These are phyloP conservation scores for Drosophila kanapiae DNA, from an alignment of 1,140 invertebrate species.

Conservation along the genomic window DNA sequence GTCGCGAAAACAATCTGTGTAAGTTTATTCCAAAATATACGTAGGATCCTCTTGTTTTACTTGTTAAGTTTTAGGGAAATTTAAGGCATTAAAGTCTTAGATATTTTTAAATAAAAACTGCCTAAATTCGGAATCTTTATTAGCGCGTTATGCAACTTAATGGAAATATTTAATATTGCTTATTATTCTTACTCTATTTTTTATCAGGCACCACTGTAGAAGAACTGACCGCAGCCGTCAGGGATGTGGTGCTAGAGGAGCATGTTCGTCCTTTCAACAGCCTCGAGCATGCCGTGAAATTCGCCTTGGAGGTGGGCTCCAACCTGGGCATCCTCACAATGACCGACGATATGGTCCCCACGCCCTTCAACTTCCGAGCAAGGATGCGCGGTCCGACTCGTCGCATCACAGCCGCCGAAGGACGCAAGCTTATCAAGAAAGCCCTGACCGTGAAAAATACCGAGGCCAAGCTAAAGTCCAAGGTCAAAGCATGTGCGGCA, in stretches of 20 bases:
- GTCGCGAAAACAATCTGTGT: slow-evolving; percentile 17
- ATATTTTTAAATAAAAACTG: neutral
- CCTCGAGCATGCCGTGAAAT: slow-evolving; percentile 40
- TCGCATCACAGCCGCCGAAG: neutral
- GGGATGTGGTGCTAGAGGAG: slow-evolving; percentile 16
- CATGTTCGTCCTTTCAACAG: slow-evolving; percentile 25
- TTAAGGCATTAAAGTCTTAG: too few species aligned
- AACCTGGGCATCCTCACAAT: slow-evolving; percentile 45
- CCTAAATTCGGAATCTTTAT: slow-evolving; percentile 2
- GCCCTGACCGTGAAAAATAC: neutral
- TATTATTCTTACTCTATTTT: neutral
- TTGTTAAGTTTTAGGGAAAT: too few species aligned
- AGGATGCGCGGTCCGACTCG: neutral
- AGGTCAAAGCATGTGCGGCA: neutral
- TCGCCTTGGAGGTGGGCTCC: slow-evolving; percentile 39
- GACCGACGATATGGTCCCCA: neutral
- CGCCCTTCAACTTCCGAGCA: slow-evolving; percentile 7
- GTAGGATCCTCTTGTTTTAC: too few species aligned
- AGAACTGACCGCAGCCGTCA: slow-evolving; percentile 8
- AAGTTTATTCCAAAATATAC: neutral
- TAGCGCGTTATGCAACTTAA: too few species aligned
- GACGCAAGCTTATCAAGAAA: neutral
- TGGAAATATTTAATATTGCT: neutral
- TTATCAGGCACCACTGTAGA: slow-evolving; percentile 29
- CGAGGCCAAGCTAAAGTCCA: neutral